Conservation (phyloP, 2,888 invertebrate genomes). For the Tenthredo notha region DNA sequence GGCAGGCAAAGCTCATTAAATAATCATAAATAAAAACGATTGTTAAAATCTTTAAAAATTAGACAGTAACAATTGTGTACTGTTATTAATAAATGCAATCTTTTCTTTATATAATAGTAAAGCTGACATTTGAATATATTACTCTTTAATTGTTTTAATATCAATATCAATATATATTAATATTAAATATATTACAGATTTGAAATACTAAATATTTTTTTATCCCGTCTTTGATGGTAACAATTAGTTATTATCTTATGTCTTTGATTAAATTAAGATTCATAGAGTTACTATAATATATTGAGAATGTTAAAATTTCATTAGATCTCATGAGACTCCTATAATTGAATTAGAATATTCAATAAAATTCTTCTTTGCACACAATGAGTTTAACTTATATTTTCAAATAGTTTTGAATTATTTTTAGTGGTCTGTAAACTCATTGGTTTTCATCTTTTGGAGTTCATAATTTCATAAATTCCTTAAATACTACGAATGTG, state of each 20-base stretch:
- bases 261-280: slow-evolving; percentile 41
- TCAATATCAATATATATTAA: slow-evolving; percentile 41
- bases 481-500: slow-evolving; percentile 76
- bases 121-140: slow-evolving; percentile 51
- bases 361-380: slow-evolving; percentile 4
- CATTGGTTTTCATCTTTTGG: background rate
- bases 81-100: slow-evolving; percentile 48
- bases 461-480: slow-evolving; percentile 19
- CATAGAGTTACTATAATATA: slow-evolving; percentile 27
- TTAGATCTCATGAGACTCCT: slow-evolving; percentile 35
- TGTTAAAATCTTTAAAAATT: slow-evolving; percentile 52
- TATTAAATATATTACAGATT: slow-evolving; percentile 44
- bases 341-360: slow-evolving; percentile 28
- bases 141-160: slow-evolving; percentile 52
- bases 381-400: slow-evolving; percentile 23
- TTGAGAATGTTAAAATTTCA: slow-evolving; percentile 41
- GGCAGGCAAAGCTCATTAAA: slow-evolving; percentile 43
- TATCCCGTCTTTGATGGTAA: slow-evolving; percentile 43
- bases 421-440: slow-evolving; percentile 32
- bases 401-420: slow-evolving; percentile 27
- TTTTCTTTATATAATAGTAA: slow-evolving; percentile 44
- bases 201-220: slow-evolving; percentile 20
- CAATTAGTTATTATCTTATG: slow-evolving; percentile 45
- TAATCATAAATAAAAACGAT: slow-evolving; percentile 54
- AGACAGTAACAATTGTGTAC: slow-evolving; percentile 50